A percentile compares a stretch with the other conserved stretches of the same genome.
Conservation (phyloP, 2,888 invertebrate species). For the Rhimphoctona megacephalus region DNA sequence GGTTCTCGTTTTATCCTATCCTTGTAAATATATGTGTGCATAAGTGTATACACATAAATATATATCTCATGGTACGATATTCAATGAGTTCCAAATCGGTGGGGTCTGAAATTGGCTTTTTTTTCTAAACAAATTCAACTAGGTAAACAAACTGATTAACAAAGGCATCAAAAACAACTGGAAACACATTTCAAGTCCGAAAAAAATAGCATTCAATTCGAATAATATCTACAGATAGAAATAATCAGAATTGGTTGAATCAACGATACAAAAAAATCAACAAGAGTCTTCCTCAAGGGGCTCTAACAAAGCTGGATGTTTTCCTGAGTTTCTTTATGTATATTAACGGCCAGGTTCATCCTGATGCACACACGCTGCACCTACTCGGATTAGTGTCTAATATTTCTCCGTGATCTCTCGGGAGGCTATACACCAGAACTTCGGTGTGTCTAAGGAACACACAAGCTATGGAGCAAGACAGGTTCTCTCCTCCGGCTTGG, state of each 20-base stretch:
- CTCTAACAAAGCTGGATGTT: conserved; percentile 14
- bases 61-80: not conserved
- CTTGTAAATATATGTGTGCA: not conserved
- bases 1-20: conserved; percentile 49
- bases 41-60: not conserved
- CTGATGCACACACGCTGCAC: conserved; percentile 65
- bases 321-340: not conserved
- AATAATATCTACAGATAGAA: not conserved
- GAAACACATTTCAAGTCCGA: too few relatives aligned
- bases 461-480: conserved; percentile 67
- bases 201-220: too few relatives aligned
- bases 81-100: conserved; percentile 33
- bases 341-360: conserved; percentile 22
- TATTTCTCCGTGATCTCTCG: conserved; percentile 67
- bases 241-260: not conserved
- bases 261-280: not conserved
- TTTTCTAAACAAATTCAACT: not conserved
- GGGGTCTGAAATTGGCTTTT: not conserved
- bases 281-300: not conserved
- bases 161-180: not conserved
- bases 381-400: conserved; percentile 71
- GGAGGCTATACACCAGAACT: conserved; percentile 7
- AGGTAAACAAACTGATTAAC: not conserved
- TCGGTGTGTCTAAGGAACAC: conserved; percentile 41
- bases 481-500: conserved; percentile 69